A percentile compares a stretch with the other conserved stretches of the same genome.
Conservation (phyloP, 2,797 vertebrate species). For the Oryzias dopingdopingensis region DNA sequence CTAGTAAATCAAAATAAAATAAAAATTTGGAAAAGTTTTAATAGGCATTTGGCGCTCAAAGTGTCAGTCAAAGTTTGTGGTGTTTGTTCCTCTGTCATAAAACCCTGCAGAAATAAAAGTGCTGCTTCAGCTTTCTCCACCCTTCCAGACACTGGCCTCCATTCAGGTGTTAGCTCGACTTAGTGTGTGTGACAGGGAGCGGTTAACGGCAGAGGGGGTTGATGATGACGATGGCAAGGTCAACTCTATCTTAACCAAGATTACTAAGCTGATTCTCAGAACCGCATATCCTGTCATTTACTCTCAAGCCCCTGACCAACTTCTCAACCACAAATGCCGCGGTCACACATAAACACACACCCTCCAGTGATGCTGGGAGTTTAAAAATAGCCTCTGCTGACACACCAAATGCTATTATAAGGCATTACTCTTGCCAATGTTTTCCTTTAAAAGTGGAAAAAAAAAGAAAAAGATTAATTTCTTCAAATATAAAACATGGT, state of each 20-base stretch:
- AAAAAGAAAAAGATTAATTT: no score
- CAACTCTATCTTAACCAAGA: conserved; percentile 51
- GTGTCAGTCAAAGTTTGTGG: no score
- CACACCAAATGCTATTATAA: conserved; percentile 29
- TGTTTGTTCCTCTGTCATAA: no score
- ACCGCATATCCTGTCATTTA: conserved; percentile 56
- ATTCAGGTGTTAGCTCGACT: conserved; percentile 38
- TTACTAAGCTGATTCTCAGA: conserved; percentile 45
- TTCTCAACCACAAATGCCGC: conserved; percentile 42
- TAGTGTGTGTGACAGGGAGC: background rate
- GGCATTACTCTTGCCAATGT: conserved; percentile 22
- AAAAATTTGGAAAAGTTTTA: no score
- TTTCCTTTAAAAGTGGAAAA: no score
- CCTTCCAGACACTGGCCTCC: conserved; percentile 25
- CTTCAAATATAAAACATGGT: no score
- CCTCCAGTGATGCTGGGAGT: no score
- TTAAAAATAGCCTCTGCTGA: conserved; percentile 51
- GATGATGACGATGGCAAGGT: conserved; percentile 23
- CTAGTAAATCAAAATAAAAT: no score
- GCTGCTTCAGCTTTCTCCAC: background rate
- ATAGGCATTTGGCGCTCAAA: no score
- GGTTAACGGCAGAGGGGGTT: conserved; percentile 33
- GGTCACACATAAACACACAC: conserved; percentile 38
- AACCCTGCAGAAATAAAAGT: conserved; percentile 6
- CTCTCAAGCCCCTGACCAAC: conserved; percentile 41